Conservation (phyloP, 2,797 vertebrate species). For the Sebastes dallii region DNA sequence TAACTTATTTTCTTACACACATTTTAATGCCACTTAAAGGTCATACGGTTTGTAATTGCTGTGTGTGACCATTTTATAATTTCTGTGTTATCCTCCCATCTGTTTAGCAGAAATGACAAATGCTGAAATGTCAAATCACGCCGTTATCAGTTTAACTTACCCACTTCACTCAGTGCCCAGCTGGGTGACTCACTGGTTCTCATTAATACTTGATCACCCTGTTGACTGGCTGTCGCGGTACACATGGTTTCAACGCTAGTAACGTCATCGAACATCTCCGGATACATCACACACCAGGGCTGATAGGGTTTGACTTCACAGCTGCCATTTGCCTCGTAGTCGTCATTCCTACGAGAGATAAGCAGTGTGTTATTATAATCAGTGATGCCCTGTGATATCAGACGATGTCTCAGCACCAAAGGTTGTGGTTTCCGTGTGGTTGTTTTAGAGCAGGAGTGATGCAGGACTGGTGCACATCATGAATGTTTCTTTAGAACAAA, state of each 20-base stretch:
- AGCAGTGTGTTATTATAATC: neutral
- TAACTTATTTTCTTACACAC: neutral
- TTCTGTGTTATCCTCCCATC: neutral
- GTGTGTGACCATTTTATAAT: neutral
- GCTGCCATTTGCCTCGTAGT: accelerated
- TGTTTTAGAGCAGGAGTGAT: neutral
- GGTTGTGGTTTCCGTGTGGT: neutral
- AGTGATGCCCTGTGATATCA: neutral
- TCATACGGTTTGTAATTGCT: neutral
- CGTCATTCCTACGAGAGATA: conserved; percentile 27
- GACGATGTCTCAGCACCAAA: neutral
- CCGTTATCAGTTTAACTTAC: conserved; percentile 44
- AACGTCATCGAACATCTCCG: accelerated
- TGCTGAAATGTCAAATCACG: neutral
- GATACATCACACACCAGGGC: conserved; percentile 70
- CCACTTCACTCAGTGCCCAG: conserved; percentile 46
- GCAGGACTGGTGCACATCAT: no score
- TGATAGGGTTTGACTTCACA: conserved; percentile 60
- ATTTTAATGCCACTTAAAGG: neutral
- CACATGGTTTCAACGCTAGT: conserved; percentile 46
- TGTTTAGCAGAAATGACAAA: conserved; percentile 15
- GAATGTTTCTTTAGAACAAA: neutral
- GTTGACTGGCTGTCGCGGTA: neutral
- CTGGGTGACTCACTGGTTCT: neutral
- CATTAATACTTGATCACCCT: neutral